Evolutionary conservation across 2,888 invertebrate genomes (phyloP), one percentile per base, ranked within the genome.

Genomic region (Morpho achilles): DNA sequence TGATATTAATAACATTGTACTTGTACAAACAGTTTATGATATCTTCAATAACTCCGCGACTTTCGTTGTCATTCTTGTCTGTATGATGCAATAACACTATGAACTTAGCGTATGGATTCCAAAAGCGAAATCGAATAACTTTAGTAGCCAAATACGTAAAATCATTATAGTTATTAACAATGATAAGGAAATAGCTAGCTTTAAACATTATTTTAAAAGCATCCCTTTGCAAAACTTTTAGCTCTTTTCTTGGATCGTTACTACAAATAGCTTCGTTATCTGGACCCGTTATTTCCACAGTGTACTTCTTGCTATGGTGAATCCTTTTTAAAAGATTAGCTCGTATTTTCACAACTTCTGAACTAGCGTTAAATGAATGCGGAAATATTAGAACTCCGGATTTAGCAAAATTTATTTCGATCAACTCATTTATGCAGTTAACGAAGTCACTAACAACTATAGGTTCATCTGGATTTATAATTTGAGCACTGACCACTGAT

Each of bases 61-160:
- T 75, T 3, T 50, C 44, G 45, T 61, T 56, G 8, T 74, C 67
- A 8, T 63, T 62, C 4, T 52, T 54, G 7, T 60, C 62, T 53
- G 79, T 71, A 51, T 76, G 69, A n/a, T 81, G 75, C 3, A 84
- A 72, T 43, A 87, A 63, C 49, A 89, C 70, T 23, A 87, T 69
- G 32, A 87, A 82, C 55, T 79, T 76, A 0, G 86, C 87, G 43
- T 66, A 67, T 6, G 89, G 87, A 58, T 87, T 87, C 89, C 89
- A 89, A 61, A 71, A 80, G n/a, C 78, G 70, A 1, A 80, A 73
- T 39, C 76, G 68, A 3, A 81, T 69, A 3, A 87, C 56, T 69
- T 79, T 79, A 57, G 73, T 73, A 1, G 76, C 70, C 8, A 82
- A 59, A 10, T 68, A 64, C 7, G 72, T 74, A 50, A 87, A 86